Evolutionary conservation across 2,797 vertebrate species (phyloP).

Genomic region (Echeneis naucrates): DNA sequence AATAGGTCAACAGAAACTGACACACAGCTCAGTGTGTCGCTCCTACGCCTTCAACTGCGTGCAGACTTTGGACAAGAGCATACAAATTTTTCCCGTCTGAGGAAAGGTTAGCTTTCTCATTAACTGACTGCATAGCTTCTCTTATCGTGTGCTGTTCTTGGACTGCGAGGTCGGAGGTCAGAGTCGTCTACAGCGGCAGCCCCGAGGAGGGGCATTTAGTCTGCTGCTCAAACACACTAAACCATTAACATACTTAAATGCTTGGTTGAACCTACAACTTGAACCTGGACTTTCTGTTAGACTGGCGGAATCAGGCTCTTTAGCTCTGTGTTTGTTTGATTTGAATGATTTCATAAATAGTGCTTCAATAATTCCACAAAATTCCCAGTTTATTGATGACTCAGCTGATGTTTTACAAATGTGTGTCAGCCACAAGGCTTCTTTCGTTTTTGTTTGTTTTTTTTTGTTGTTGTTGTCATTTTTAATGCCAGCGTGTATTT

Average conservation of each 20-base stretch:
- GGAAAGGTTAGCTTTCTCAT: constrained; percentile 68
- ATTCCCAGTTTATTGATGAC: too few species aligned
- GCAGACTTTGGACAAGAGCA: constrained; percentile 42
- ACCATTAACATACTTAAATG: constrained; percentile 48
- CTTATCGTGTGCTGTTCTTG: constrained; percentile 42
- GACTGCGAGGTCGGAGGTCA: constrained; percentile 63
- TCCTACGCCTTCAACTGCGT: constrained; percentile 35
- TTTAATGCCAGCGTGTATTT: too few species aligned
- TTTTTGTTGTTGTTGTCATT: too few species aligned
- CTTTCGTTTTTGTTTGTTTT: too few species aligned
- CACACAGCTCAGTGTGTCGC: constrained; percentile 44
- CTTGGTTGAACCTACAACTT: constrained; percentile 38
- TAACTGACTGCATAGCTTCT: constrained; percentile 46
- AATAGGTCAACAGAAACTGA: constrained; percentile 69
- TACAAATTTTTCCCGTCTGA: constrained; percentile 52
- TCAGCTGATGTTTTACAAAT: too few species aligned
- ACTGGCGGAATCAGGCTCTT: background rate
- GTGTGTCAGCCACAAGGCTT: too few species aligned
- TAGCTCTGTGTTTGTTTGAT: too few species aligned
- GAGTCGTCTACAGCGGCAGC: constrained; percentile 12
- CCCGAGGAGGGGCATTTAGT: constrained; percentile 12
- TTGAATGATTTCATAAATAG: too few species aligned
- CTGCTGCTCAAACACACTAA: constrained; percentile 8
- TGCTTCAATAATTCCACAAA: too few species aligned
- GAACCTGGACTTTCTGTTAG: background rate